phyloP scores from a whole-genome alignment of 2,113 vertebrate species.

The Equus quagga region DNA sequence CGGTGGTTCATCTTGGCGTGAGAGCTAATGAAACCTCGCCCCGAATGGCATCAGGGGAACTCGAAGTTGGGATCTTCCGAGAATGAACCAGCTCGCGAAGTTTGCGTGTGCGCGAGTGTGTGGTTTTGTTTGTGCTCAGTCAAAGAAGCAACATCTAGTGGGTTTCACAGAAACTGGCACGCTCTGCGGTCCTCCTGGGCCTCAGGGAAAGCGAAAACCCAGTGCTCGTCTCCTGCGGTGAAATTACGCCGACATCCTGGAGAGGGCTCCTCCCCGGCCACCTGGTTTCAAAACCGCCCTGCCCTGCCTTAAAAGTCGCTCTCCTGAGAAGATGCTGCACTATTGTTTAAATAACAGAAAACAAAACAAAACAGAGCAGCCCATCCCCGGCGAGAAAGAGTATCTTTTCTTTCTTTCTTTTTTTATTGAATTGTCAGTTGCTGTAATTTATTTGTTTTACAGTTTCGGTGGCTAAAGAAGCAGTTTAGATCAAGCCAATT shows the following conservation, averaged over 20 bases:
- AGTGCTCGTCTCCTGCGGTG: rapidly evolving
- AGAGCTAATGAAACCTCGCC: neutral
- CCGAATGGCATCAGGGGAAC: rapidly evolving
- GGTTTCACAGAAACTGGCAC: rapidly evolving
- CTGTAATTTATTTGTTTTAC: slow-evolving; percentile 82
- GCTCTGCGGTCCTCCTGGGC: rapidly evolving
- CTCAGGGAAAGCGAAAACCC: neutral
- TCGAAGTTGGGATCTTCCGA: neutral
- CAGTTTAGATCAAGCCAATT: slow-evolving; percentile 69
- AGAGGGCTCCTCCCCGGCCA: neutral
- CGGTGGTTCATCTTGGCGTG: neutral
- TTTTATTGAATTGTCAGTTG: slow-evolving; percentile 73
- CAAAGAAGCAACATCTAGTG: neutral
- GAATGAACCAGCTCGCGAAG: rapidly evolving
- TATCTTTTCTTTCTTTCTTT: neutral
- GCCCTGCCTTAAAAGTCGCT: rapidly evolving
- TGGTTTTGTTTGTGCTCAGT: neutral
- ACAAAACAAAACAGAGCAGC: neutral
- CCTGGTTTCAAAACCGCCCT: neutral
- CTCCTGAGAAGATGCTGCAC: neutral
- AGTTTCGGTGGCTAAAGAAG: slow-evolving; percentile 79
- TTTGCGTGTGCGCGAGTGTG: rapidly evolving
- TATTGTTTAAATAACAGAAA: neutral
- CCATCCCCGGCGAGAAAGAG: slow-evolving; percentile 19
- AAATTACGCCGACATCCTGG: neutral